Evolutionary conservation across 1,140 invertebrate species (phyloP).

Genomic region (Cotesia chilonis): DNA sequence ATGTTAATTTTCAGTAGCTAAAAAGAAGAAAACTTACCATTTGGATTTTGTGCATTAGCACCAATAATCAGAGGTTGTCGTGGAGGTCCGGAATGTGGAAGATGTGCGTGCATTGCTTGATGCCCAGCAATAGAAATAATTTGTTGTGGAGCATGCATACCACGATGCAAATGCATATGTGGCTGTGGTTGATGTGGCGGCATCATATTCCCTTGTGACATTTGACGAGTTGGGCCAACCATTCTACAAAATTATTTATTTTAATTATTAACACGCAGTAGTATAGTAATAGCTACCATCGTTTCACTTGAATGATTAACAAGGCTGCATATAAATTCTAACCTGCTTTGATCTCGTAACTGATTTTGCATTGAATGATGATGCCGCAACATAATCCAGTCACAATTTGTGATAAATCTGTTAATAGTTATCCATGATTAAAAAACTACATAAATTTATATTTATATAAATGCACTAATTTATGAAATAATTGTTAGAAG

Average conservation of each 20-base stretch:
- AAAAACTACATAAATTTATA: neutral
- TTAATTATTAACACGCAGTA: constrained; percentile 2
- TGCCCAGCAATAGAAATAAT: constrained; percentile 60
- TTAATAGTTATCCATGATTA: neutral
- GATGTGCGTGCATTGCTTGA: constrained; percentile 59
- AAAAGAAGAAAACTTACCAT: constrained; percentile 47
- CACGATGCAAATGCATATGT: constrained; percentile 53
- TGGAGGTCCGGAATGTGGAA: constrained; percentile 59
- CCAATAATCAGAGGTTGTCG: constrained; percentile 61
- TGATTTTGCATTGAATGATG: constrained; percentile 57
- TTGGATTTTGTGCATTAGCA: constrained; percentile 57
- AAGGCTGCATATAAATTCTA: constrained; percentile 24
- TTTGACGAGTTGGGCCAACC: constrained; percentile 62
- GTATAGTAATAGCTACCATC: neutral
- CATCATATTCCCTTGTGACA: constrained; percentile 63
- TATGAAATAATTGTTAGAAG: neutral
- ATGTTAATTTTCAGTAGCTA: constrained; percentile 4
- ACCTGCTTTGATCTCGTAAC: constrained; percentile 54
- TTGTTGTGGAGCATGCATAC: constrained; percentile 57
- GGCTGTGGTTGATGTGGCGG: constrained; percentile 61
- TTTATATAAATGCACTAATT: neutral
- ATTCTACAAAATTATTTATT: constrained; percentile 48
- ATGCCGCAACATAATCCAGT: constrained; percentile 50
- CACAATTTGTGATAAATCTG: neutral
- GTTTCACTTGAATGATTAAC: constrained; percentile 17